phyloP scores from a whole-genome alignment of 1,140 invertebrate genomes.

The Oppia nitens region DNA sequence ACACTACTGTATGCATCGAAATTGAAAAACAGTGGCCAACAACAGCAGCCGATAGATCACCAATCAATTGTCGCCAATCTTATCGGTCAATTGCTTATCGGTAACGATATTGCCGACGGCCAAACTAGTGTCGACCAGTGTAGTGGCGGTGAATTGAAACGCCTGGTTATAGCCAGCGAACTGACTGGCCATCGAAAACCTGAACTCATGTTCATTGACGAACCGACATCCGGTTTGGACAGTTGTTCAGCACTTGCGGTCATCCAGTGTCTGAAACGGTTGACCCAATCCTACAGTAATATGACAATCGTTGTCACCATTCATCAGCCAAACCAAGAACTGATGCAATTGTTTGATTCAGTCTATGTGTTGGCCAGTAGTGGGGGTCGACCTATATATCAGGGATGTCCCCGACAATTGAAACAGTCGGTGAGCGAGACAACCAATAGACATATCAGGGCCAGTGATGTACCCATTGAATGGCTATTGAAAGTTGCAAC shows the following conservation, averaged over 20 bases:
- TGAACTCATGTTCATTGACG: slow-evolving; percentile 23
- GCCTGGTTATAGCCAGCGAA: neutral
- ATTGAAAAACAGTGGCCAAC: no score
- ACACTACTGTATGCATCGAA: no score
- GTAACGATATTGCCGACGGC: no score
- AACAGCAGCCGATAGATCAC: no score
- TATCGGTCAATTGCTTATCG: no score
- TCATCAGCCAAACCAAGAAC: neutral
- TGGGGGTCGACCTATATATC: neutral
- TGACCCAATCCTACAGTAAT: neutral
- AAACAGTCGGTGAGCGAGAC: no score
- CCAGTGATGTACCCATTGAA: no score
- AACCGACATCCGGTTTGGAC: slow-evolving; percentile 39
- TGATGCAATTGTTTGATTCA: neutral
- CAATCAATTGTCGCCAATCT: no score
- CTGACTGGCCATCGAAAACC: neutral
- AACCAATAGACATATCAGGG: no score
- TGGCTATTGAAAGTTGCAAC: no score
- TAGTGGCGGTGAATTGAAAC: slow-evolving; percentile 3
- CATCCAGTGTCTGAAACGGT: neutral
- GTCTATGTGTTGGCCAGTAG: neutral
- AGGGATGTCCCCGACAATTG: neutral
- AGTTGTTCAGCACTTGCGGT: slow-evolving; percentile 32
- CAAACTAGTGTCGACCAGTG: no score
- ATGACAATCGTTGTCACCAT: neutral